phyloP scores from a whole-genome alignment of 2,888 invertebrate species.

The Lasioglossum oenotherae region DNA sequence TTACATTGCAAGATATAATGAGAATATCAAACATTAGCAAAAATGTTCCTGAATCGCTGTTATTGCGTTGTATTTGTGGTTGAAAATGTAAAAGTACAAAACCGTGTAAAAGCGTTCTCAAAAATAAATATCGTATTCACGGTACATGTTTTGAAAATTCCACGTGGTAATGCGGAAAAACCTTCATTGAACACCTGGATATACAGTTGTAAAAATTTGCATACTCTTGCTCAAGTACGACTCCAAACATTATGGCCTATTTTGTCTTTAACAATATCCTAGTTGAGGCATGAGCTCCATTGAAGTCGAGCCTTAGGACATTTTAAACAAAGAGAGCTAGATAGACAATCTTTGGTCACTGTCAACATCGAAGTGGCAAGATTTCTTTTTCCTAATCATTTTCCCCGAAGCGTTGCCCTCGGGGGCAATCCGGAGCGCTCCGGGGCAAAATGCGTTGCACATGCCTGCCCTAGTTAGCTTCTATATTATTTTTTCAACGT shows the following conservation, averaged over 20 bases:
- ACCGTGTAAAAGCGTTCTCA: conserved; percentile 38
- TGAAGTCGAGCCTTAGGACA: neutral
- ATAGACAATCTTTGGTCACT: neutral
- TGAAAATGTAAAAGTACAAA: conserved; percentile 52
- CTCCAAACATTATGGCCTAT: neutral
- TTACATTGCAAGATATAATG: conserved; percentile 28
- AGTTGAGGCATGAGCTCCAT: neutral
- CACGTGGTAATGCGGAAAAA: neutral
- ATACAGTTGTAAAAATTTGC: neutral
- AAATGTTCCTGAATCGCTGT: neutral
- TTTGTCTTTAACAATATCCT: neutral
- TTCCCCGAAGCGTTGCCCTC: neutral
- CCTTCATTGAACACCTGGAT: neutral
- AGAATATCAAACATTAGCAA: conserved; percentile 37
- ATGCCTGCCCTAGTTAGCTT: neutral
- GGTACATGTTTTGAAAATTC: conserved; percentile 10
- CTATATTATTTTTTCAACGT: neutral
- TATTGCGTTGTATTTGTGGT: neutral
- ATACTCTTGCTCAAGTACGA: neutral
- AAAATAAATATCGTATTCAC: conserved; percentile 15
- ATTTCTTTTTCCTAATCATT: neutral
- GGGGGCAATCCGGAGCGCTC: neutral
- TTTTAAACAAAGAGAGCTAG: neutral
- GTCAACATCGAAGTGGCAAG: neutral
- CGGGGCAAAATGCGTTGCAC: neutral